These are phyloP conservation scores for Meteorus sp. DNA, from an alignment of 1,140 invertebrate genomes.

Conservation along the genomic window DNA sequence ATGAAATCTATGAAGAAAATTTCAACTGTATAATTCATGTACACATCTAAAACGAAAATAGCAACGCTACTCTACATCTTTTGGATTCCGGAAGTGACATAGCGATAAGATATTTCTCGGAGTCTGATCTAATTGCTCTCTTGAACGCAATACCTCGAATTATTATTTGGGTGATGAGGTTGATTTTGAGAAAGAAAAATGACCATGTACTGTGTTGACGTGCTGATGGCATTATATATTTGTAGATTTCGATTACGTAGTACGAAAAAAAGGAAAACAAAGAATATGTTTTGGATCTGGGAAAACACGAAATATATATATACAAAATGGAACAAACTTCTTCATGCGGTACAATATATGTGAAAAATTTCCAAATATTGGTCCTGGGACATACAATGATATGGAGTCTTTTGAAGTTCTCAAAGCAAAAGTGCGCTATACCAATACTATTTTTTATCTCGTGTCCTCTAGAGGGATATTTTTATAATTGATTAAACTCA, in stretches of 20 bases:
- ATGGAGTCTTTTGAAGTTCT: conserved; percentile 40
- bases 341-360: conserved; percentile 42
- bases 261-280: conserved; percentile 38
- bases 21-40: too few relatives aligned
- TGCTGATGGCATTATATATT: conserved; percentile 4
- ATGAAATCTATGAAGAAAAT: too few relatives aligned
- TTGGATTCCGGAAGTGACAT: too few relatives aligned
- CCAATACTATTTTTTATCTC: too few relatives aligned
- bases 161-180: too few relatives aligned
- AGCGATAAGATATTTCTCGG: too few relatives aligned
- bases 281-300: conserved; percentile 51
- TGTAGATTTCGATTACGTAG: conserved; percentile 37
- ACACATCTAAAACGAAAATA: too few relatives aligned
- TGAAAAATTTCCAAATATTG: conserved; percentile 42
- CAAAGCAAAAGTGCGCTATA: conserved; percentile 42
- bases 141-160: too few relatives aligned
- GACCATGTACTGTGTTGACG: too few relatives aligned
- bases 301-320: conserved; percentile 37
- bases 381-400: conserved; percentile 41
- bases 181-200: too few relatives aligned
- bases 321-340: conserved; percentile 34
- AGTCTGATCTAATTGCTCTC: too few relatives aligned
- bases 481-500: neutral
- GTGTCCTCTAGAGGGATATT: conserved; percentile 4
- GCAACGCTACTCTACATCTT: too few relatives aligned